Evolutionary conservation across 1,140 invertebrate genomes (phyloP), one percentile per base, ranked within the genome.

Genomic region (Tetramorium parvispinum): DNA sequence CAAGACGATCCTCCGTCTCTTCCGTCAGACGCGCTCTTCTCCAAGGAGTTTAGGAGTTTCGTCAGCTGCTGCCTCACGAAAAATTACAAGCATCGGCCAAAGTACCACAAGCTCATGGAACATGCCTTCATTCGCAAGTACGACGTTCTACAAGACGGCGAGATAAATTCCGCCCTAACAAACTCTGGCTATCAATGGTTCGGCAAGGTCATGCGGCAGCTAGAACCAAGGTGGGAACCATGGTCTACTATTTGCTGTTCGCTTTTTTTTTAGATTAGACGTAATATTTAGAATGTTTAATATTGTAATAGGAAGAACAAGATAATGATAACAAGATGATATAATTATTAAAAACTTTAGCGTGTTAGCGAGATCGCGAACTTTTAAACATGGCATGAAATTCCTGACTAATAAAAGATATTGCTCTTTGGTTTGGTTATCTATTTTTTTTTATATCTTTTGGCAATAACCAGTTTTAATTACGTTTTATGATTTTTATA

Each of bases 31-130:
- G 96, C 96, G 88, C 95, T 96, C 66, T 99, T 99, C 94, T 93
- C 93, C 21, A 87, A 91, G 55, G 95, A 95, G 53, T 95, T 95
- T 86, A 89, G 94, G 83, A 92, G 81, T 87, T 95, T 95, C 65
- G 94, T 95, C n/a, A 93, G 88, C 96, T 97, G 91, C 95, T 99
- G 98, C 96, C 96, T 99, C 93, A 98, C 97, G 89, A 99, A 99
- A 96, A 97, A 99, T 95, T 98, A 98, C 93, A 97, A 97, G 92
- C 96, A 98, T 88, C 96, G 99, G 87, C 99, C 99, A 77, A 99
- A 99, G 95, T 99, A 99, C 96, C 97, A 97, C 73, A 97, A 98
- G 94, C 96, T 99, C 1, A 96, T 99, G 91, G 97, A 98, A 89
- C 98, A 99, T 94, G 96, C 97, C 37, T 99, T 99, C 95, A 97